A percentile compares a stretch with the other conserved stretches of the same genome.
Evolutionary conservation across 2,888 invertebrate genomes (phyloP).

Genomic region (Dynastes hyllus): DNA sequence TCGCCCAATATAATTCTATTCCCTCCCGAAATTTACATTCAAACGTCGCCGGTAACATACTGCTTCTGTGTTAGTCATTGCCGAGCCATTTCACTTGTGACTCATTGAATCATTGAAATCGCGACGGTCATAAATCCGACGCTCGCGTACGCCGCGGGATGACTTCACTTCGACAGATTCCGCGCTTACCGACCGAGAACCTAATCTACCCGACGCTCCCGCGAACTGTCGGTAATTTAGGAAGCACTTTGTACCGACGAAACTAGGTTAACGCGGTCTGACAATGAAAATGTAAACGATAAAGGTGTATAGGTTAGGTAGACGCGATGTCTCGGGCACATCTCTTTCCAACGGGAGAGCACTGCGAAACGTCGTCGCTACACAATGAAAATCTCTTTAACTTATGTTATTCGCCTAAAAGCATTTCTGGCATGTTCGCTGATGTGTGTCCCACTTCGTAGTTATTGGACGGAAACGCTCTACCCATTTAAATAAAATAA

Average conservation of each 20-base stretch:
- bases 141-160: not conserved
- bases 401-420: conserved; percentile 35
- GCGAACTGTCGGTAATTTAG: conserved; percentile 60
- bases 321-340: not conserved
- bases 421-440: conserved; percentile 28
- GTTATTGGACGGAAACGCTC: conserved; percentile 15
- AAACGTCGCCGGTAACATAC: conserved; percentile 51
- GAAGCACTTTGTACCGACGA: conserved; percentile 59
- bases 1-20: conserved; percentile 31
- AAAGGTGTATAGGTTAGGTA: conserved; percentile 1
- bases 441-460: conserved; percentile 22
- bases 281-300: conserved; percentile 48
- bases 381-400: conserved; percentile 34
- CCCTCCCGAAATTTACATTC: conserved; percentile 26
- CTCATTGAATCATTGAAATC: conserved; percentile 54
- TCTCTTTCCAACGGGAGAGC: not conserved
- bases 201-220: not conserved
- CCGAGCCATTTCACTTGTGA: conserved; percentile 58
- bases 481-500: conserved; percentile 16
- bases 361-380: not conserved
- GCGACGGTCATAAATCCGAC: not conserved
- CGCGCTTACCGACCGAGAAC: not conserved
- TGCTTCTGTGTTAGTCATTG: conserved; percentile 54
- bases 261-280: conserved; percentile 59
- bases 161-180: conserved; percentile 16